Base-by-base conservation (phyloP, 2,113 vertebrate genomes). In the Gadus chalcogrammus region DNA sequence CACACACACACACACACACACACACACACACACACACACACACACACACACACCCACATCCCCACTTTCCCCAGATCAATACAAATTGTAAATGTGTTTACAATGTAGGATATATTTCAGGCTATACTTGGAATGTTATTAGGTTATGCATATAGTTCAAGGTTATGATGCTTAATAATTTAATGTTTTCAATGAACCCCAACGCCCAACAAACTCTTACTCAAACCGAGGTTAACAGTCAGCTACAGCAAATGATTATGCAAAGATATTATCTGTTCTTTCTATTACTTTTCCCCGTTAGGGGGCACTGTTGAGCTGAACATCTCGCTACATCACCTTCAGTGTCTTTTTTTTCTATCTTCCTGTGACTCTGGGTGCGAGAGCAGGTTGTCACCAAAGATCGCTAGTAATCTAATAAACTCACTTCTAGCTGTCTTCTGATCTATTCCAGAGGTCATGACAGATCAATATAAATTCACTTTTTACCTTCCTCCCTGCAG, bases 371-470 rank as follows among this genome's bases (percentile, higher is more conserved):
- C 42, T 64, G 63, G 2, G 31, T 38, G 63, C 17, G 62, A 15
- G 27, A 80, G 68, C 74, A 73, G 74, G 60, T 73, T 3, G 17
- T 83, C 82, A 75, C 31, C 60, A 79, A 72, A 82, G 76, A 87
- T 85, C 80, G 75, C 69, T 81, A 58, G 64, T 83, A 85, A 89
- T 88, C 80, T 80, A 83, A 87, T 89, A 79, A 79, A 83, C 66
- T 69, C 65, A 69, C 70, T 65, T 67, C 64, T 70, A 28, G 60
- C 79, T 15, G 55, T 71, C 63, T 79, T 72, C 64, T 42, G 67
- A 53, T 71, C 61, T 70, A 69, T 60, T 75, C 72, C 74, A 82
- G 78, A 85, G 86, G 84, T 84, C 81, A 88, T 60, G n/a, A 69
- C 38, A 2, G 86, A 77, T 84, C 78, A 72, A 85, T 84, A 83